A percentile compares a stretch with the other conserved stretches of the same genome.
Evolutionary conservation across 2,888 invertebrate genomes (phyloP).

Genomic region (Melanotus villosus): DNA sequence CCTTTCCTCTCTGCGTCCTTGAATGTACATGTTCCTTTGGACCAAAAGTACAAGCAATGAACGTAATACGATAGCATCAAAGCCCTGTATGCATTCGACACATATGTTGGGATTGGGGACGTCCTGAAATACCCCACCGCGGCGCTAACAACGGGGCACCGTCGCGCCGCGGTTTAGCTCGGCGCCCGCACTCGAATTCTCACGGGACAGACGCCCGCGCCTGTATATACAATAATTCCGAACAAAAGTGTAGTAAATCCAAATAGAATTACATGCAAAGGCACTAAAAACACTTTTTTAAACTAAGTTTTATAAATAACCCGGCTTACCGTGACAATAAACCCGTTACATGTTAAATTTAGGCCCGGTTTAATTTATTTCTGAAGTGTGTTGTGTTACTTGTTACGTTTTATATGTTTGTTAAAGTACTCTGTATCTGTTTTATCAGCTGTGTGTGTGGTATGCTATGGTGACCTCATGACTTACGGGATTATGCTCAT

Average conservation of each 20-base stretch:
- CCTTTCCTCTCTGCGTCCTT: background rate
- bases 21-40: background rate
- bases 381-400: conserved; percentile 11
- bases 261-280: conserved; percentile 8
- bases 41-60: background rate
- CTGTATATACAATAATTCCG: conserved; percentile 1
- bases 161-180: conserved; percentile 36
- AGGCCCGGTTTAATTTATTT: conserved; percentile 2
- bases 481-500: conserved; percentile 32
- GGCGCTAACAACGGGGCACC: conserved; percentile 15
- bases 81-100: conserved; percentile 30
- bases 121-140: conserved; percentile 46
- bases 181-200: conserved; percentile 38
- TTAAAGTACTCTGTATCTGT: conserved; percentile 8
- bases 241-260: conserved; percentile 22
- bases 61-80: conserved; percentile 30
- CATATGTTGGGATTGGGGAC: conserved; percentile 35
- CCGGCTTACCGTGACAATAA: conserved; percentile 16
- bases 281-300: conserved; percentile 1
- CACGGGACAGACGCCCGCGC: conserved; percentile 31
- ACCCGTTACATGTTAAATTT: conserved; percentile 12
- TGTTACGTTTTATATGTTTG: conserved; percentile 9
- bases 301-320: conserved; percentile 2
- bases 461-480: conserved; percentile 29
- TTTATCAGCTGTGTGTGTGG: conserved; percentile 29